Evolutionary conservation across 2,888 invertebrate species (phyloP).

Genomic region (Galeruca laticollis): DNA sequence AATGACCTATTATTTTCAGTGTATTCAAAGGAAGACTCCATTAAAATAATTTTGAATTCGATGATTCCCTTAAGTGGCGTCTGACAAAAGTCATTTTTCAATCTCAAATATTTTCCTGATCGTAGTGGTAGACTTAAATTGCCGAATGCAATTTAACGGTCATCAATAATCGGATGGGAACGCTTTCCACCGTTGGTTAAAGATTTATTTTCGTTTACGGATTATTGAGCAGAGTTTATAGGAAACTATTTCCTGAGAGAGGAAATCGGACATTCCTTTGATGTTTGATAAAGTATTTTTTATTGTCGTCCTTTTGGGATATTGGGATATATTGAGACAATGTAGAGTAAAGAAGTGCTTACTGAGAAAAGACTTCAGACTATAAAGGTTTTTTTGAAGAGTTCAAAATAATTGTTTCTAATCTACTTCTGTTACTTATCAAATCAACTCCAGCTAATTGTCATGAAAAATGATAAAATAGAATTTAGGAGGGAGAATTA

Average conservation of each 20-base stretch:
- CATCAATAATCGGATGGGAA: conserved; percentile 2
- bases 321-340: no score
- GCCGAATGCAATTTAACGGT: conserved; percentile 4
- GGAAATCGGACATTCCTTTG: neutral
- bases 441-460: no score
- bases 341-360: no score
- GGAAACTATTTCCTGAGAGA: conserved; percentile 3
- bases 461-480: no score
- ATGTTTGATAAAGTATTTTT: neutral
- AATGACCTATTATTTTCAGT: no score
- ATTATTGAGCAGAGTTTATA: neutral
- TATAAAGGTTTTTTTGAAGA: no score
- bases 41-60: neutral
- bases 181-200: conserved; percentile 1
- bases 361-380: no score
- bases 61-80: neutral
- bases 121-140: neutral
- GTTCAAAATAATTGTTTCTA: no score
- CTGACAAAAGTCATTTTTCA: neutral
- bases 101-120: neutral
- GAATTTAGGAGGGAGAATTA: no score
- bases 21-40: no score
- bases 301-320: neutral
- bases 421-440: no score
- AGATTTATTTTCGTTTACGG: conserved; percentile 1